Percentiles rank a stretch among this genome's conserved stretches.
Evolutionary conservation across 2,113 vertebrate genomes (phyloP).

Genomic region (Pandion haliaetus): DNA sequence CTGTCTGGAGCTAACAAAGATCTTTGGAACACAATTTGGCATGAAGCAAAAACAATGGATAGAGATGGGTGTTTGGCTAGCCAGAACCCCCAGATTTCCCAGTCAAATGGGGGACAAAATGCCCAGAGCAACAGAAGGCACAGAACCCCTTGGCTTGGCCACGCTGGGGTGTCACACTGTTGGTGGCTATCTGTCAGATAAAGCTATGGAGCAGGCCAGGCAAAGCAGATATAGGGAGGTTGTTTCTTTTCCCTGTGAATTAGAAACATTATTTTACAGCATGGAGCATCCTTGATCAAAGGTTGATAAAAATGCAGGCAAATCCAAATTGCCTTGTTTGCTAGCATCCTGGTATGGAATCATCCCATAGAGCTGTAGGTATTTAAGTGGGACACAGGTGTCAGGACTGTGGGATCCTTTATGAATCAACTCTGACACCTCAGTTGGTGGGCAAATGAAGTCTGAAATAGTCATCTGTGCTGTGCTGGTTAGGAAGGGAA

Average conservation of each 20-base stretch:
- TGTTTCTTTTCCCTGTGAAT: background rate
- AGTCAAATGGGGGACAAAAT: background rate
- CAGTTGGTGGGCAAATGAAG: background rate
- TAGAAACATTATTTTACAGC: background rate
- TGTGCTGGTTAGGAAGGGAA: background rate
- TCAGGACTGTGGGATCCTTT: background rate
- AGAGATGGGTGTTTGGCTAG: background rate
- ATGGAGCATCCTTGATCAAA: background rate
- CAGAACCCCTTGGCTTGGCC: background rate
- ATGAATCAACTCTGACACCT: background rate
- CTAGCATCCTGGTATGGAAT: background rate
- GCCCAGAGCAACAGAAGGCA: background rate
- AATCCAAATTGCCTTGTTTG: background rate
- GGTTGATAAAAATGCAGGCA: background rate
- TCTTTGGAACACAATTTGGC: background rate
- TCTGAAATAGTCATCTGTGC: background rate
- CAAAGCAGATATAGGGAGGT: background rate
- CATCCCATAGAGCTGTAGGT: background rate
- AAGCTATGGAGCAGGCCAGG: background rate
- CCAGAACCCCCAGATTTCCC: background rate
- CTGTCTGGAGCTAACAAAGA: background rate
- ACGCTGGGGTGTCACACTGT: rapidly evolving
- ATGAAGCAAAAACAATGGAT: background rate
- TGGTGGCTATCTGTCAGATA: background rate
- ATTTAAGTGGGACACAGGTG: background rate